A percentile compares a stretch with the other conserved stretches of the same genome.
Evolutionary conservation across 2,113 vertebrate species (phyloP).

Genomic region (Noctilio leporinus): DNA sequence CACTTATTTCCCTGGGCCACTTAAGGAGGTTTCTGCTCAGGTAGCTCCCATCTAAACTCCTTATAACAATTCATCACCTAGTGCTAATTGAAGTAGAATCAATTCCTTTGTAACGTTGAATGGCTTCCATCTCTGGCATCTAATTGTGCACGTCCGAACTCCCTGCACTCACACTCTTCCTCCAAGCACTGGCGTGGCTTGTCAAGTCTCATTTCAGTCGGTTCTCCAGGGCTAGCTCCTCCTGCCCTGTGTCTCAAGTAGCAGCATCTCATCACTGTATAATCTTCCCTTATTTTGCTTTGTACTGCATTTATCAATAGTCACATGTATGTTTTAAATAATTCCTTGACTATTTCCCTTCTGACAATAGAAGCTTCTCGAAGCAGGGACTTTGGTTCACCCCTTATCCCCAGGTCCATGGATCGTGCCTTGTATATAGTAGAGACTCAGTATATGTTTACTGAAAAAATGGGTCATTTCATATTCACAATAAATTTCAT

Average conservation of each 20-base stretch:
- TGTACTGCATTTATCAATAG: not conserved
- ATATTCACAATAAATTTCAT: not conserved
- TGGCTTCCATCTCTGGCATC: not conserved
- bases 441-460: not conserved
- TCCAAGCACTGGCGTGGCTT: not conserved
- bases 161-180: not conserved
- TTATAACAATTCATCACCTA: not conserved
- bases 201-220: not conserved
- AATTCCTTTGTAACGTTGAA: not conserved
- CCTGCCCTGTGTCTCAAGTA: not conserved
- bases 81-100: not conserved
- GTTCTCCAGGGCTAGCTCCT: not conserved
- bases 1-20: not conserved
- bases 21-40: not conserved
- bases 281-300: not conserved
- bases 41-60: not conserved
- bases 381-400: not conserved
- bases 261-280: not conserved
- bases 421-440: not conserved
- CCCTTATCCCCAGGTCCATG: not conserved
- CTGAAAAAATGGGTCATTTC: not conserved
- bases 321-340: not conserved
- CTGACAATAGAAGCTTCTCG: not conserved
- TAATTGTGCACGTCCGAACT: not conserved
- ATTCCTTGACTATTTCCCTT: not conserved